Evolutionary conservation across 2,113 vertebrate genomes (phyloP).

Genomic region (Microtus ochrogaster): DNA sequence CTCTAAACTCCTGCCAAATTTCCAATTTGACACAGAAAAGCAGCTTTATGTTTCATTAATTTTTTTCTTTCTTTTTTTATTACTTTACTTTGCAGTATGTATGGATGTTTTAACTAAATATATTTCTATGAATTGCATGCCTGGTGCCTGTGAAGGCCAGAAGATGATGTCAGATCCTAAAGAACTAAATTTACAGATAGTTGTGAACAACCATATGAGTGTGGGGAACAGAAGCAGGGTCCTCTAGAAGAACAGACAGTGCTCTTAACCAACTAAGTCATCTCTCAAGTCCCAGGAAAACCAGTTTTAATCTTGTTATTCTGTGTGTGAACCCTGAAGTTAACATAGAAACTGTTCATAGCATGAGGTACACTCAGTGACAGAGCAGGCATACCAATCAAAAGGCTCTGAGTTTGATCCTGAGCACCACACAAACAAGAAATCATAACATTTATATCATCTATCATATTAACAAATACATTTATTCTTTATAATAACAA

Average conservation of each 20-base stretch:
- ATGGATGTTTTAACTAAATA: neutral
- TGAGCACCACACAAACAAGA: neutral
- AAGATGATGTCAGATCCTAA: neutral
- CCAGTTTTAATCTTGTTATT: slow-evolving; percentile 81
- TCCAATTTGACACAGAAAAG: slow-evolving; percentile 73
- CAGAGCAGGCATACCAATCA: neutral
- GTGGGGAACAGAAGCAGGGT: neutral
- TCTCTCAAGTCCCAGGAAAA: slow-evolving; percentile 62
- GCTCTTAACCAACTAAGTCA: neutral
- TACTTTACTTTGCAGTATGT: neutral
- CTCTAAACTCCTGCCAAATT: slow-evolving; percentile 72
- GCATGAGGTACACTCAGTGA: neutral
- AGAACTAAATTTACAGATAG: neutral
- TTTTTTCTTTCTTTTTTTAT: neutral
- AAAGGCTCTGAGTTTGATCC: neutral
- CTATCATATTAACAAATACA: slow-evolving; percentile 18
- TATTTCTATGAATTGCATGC: neutral
- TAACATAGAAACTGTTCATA: slow-evolving; percentile 56
- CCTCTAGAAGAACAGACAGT: neutral
- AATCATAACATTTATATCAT: slow-evolving; percentile 63
- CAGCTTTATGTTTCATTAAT: slow-evolving; percentile 65
- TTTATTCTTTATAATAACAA: slow-evolving; percentile 37
- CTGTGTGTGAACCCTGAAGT: slow-evolving; percentile 67
- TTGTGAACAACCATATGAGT: neutral
- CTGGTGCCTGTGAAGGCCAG: neutral